Conservation (phyloP, 2,113 vertebrate genomes). For the Vulpes vulpes region DNA sequence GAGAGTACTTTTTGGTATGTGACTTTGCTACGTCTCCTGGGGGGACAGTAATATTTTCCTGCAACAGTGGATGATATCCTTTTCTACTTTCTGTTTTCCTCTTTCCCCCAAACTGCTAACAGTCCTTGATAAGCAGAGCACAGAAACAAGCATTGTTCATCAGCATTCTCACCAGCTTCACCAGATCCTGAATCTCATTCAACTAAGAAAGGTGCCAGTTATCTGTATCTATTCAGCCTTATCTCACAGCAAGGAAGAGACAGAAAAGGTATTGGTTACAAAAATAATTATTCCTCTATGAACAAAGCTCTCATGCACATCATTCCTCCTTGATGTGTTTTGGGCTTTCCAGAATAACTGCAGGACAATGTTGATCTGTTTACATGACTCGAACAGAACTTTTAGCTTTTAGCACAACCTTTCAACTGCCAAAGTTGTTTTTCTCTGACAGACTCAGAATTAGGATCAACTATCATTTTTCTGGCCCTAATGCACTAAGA, state of each 20-base stretch:
- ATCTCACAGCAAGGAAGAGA: not conserved
- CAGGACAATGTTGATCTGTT: not conserved
- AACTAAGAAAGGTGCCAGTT: not conserved
- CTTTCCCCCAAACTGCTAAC: not conserved
- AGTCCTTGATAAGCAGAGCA: not conserved
- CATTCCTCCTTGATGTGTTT: not conserved
- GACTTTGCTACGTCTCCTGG: not conserved
- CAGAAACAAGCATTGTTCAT: not conserved
- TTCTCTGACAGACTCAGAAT: not conserved
- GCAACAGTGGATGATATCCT: not conserved
- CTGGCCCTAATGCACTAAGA: not conserved
- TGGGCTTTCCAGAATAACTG: not conserved
- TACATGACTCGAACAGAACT: not conserved
- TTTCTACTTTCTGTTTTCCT: not conserved
- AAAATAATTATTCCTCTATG: not conserved
- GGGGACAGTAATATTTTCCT: not conserved
- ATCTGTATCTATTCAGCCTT: not conserved
- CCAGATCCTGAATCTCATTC: not conserved
- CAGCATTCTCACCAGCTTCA: not conserved
- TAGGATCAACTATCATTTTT: not conserved
- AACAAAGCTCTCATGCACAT: not conserved
- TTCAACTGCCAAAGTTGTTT: not conserved
- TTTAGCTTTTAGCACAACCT: not conserved
- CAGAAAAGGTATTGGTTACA: not conserved
- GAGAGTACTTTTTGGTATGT: not conserved